Base-by-base conservation (phyloP, 1,140 invertebrate species). In the Drosophila fuyamai region DNA sequence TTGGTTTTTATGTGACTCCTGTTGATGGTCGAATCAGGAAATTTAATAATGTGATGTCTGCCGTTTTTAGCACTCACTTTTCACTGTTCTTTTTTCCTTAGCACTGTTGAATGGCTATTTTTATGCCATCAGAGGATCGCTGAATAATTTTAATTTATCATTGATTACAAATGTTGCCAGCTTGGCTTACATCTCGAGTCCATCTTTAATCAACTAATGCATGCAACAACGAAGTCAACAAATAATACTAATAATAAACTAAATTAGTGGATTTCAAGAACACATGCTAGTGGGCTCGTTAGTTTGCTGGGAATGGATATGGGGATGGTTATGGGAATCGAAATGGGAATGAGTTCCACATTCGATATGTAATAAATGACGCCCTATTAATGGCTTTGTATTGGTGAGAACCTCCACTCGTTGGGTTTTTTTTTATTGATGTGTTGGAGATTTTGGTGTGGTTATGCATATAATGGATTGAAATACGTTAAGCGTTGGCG, bases 391-490 rank as follows among this genome's bases (percentile, higher is more conserved):
- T 76, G 58, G n/a, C 27, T 38, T 5, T 60, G 68, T 58, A 35
- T 43, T 18, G 40, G 50, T 44, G 47, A 13, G 43, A 0, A 9
- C 36, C 36, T 10, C 9, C 36, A 38, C 9, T 12, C 36, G 36
- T 38, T 3, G 2, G 23, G 1, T 10, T 3, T 10, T 12, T 12
- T 36, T 9, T 51, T 35, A 27, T 47, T 46, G 47, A 29, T 77
- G 54, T 59, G 58, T 72, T 61, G 41, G 36, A 53, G 60, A 66
- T 67, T 70, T 78, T 56, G 53, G 58, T 77, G 38, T 63, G 59
- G 67, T 67, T 80, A 79, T 84, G 71, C 53, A 55, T 63, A 84
- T 67, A 84, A 81, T 84, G 72, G 70, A 84, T 84, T 80, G 81
- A 65, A 80, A 84, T 84, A 66, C 76, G 80, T 57, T 66, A 57